Percentiles rank a stretch among this genome's conserved stretches.
phyloP scores from a whole-genome alignment of 2,113 vertebrate species.

The Pachycephala philippinensis region DNA sequence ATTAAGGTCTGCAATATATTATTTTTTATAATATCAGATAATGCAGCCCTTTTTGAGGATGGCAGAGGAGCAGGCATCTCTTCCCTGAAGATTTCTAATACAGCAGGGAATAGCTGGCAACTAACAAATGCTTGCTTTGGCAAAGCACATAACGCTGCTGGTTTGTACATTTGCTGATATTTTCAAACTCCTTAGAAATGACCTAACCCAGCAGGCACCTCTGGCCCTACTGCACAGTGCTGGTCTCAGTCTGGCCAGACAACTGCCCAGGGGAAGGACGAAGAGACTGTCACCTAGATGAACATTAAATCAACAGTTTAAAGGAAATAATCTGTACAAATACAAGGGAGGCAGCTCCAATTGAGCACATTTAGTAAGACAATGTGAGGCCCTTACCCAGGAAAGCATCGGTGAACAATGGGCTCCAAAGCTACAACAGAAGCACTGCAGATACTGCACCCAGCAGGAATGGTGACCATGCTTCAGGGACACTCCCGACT shows the following conservation, averaged over 20 bases:
- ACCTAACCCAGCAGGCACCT: not conserved
- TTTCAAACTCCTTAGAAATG: not conserved
- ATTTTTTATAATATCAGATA: not conserved
- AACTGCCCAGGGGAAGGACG: not conserved
- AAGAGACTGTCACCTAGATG: not conserved
- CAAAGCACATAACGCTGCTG: not conserved
- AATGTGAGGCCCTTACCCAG: not conserved
- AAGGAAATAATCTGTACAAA: not conserved
- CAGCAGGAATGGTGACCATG: not conserved
- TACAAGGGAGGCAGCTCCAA: not conserved
- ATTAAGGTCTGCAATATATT: not conserved
- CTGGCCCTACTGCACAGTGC: not conserved
- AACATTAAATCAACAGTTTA: not conserved
- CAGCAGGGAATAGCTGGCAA: not conserved
- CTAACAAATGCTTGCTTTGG: not conserved
- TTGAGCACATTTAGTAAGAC: not conserved
- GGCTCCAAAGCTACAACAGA: not conserved
- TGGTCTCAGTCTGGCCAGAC: not conserved
- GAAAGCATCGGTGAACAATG: not conserved
- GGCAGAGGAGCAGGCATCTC: not conserved
- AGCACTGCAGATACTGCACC: not conserved
- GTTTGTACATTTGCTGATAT: not conserved
- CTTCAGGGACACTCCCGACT: not conserved
- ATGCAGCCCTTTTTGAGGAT: not conserved
- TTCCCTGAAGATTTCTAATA: not conserved